Conservation (phyloP, 2,797 vertebrate genomes). For the Enteromius argenteus region DNA sequence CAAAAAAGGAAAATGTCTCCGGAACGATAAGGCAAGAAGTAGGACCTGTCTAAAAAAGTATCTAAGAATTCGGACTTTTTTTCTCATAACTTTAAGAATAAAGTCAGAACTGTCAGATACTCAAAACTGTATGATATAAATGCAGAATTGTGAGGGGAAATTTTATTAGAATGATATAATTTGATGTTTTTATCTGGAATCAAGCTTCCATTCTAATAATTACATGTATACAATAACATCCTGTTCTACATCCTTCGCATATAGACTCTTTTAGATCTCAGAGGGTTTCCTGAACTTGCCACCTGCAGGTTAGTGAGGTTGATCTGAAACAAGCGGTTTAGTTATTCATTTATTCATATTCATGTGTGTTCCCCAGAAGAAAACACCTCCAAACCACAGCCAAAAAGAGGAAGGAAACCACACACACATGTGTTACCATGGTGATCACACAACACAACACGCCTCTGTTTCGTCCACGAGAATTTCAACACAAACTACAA, state of each 20-base stretch:
- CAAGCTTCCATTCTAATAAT: background rate
- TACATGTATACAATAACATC: background rate
- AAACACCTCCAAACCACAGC: background rate
- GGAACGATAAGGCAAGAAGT: too few species aligned
- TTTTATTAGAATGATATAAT: too few species aligned
- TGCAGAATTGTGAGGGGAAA: background rate
- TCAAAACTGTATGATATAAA: background rate
- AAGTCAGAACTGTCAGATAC: too few species aligned
- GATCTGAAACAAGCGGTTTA: background rate
- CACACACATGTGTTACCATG: slow-evolving; percentile 49
- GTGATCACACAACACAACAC: slow-evolving; percentile 57
- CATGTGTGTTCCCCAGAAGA: background rate
- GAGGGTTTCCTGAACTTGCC: background rate
- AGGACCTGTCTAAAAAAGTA: too few species aligned
- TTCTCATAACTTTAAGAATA: too few species aligned
- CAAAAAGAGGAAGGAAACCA: background rate
- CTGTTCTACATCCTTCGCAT: background rate
- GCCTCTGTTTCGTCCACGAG: slow-evolving; percentile 20
- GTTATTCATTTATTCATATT: background rate
- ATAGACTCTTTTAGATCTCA: background rate
- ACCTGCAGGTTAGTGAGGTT: background rate
- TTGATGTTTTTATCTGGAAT: background rate
- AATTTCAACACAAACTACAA: slow-evolving; percentile 46
- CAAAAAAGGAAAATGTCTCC: too few species aligned
- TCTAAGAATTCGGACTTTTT: background rate